These are phyloP conservation scores for Heliangelus exortis DNA, from an alignment of 2,797 vertebrate species.

Conservation along the genomic window DNA sequence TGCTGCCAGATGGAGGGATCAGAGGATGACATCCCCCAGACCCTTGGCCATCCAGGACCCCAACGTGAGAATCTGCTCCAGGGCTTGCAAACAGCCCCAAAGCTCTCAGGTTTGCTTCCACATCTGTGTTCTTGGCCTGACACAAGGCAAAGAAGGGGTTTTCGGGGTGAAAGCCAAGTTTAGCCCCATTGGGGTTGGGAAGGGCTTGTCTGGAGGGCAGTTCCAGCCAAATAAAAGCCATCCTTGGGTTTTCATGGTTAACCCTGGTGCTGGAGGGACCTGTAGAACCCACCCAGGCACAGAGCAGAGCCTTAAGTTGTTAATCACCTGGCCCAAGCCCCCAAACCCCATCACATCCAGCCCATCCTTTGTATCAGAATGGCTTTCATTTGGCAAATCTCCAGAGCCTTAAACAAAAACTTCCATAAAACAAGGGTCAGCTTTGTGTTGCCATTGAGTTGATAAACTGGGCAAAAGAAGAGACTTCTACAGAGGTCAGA, in stretches of 20 bases:
- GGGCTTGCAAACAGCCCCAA: not conserved
- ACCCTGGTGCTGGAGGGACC: accelerated
- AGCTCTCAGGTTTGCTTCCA: no score
- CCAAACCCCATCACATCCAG: not conserved
- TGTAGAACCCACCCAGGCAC: not conserved
- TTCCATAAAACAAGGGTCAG: slow-evolving; percentile 55
- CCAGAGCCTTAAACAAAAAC: slow-evolving; percentile 77
- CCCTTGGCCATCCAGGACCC: not conserved
- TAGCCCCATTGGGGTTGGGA: not conserved
- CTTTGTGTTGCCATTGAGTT: slow-evolving; percentile 46
- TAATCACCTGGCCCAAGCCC: not conserved
- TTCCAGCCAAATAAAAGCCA: not conserved
- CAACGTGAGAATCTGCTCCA: not conserved
- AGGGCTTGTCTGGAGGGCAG: not conserved
- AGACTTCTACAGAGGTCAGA: slow-evolving; percentile 88
- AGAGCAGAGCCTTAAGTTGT: not conserved
- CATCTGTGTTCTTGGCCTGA: no score
- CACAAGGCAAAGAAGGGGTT: not conserved
- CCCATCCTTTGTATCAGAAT: not conserved
- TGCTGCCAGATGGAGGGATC: not conserved
- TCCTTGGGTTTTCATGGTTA: not conserved
- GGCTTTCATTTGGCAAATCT: slow-evolving; percentile 80
- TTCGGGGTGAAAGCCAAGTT: not conserved
- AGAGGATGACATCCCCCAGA: not conserved
- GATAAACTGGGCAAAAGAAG: slow-evolving; percentile 74